Base-by-base conservation (phyloP, 2,888 invertebrate species). In the Yponomeuta sedellus region DNA sequence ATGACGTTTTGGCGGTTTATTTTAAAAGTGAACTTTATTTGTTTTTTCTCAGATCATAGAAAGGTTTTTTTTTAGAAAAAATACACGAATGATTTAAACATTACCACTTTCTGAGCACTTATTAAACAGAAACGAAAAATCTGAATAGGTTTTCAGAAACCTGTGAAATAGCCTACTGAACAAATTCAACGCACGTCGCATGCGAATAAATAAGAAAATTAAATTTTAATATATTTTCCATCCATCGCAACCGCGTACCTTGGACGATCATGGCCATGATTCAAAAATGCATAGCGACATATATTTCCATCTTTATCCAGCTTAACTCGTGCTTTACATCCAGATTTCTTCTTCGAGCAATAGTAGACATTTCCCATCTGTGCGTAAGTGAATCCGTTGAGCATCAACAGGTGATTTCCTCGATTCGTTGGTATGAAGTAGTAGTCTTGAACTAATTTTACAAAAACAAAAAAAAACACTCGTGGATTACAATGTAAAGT, bases 261-360 rank as follows among this genome's bases (percentile, higher is more conserved):
- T 4, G 56, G 16, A 19, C 16, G 16, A 16, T 19, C 56, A 56
- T 56, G 56, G 1, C 16, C n/a, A 5, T n/a, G n/a, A 34, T 34
- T 34, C 8, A 34, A 34, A 34, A 34, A 34, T 8, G 34, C 34
- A 34, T 5, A 34, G 34, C 34, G 34, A 34, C 34, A 34, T 34
- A 34, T 34, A 5, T 19, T 61, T 28, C 25, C 28, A 34, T 61
- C 2, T 22, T 69, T 66, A 34, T 67, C 34, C 10, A 70, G 22
- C 39, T 67, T 66, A 61, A 70, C 66, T 59, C 68, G 65, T 11
- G 68, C 69, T 64, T 67, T 68, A 40, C 69, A 70, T 19, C 62
- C 56, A 40, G 66, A 65, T 67, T 20, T 66, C 68, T n/a, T 67
- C 67, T 52, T 69, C 44, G 22, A 69, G 64, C 59, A 63, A 16